Base-by-base conservation (phyloP, 2,113 vertebrate genomes). In the Callaeas wilsoni region DNA sequence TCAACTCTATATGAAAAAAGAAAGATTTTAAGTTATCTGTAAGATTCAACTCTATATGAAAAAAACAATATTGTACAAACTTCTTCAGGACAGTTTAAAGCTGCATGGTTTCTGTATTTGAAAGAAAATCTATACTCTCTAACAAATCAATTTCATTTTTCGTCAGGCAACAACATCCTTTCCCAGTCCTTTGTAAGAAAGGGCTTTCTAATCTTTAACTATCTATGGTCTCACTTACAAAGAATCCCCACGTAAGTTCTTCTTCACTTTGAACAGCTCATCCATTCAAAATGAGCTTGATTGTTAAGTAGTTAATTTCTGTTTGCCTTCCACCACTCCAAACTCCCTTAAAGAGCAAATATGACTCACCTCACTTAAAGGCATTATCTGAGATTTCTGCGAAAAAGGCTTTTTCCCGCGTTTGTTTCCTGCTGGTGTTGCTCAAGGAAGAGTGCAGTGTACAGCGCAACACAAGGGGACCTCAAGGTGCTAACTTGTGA, bases 171-270 rank as follows among this genome's bases (percentile, higher is more conserved):
- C 37, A 91, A 73, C 3, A 3, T 30, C 35, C 26, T 85, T 73
- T 79, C 27, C 7, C 19, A 83, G 35, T 30, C 32, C 27, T 17
- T 53, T 39, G 10, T 25, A 64, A 76, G 30, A 78, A 63, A 42
- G 12, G n/a, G 18, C 13, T 52, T 77, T 84, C 42, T 52, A 55
- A 55, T 29, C 7, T 67, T 70, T 53, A 37, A n/a, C 20, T 49
- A 57, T 8, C 42, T 32, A 37, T 16, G 25, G 30, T 13, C 9
- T 62, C 17, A 57, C 29, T 35, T 4, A 10, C 37, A 25, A 89
- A 82, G 25, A 35, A 64, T 6, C 0, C 7, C 33, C 6, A 20
- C 2, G 0, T 7, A 53, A 33, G 10, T 83, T 64, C 14, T 57
- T 82, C 69, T 80, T 82, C 27, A 60, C 25, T 76, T 78, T n/a